Evolutionary conservation across 1,140 invertebrate genomes (phyloP).

Genomic region (Aethina tumida): DNA sequence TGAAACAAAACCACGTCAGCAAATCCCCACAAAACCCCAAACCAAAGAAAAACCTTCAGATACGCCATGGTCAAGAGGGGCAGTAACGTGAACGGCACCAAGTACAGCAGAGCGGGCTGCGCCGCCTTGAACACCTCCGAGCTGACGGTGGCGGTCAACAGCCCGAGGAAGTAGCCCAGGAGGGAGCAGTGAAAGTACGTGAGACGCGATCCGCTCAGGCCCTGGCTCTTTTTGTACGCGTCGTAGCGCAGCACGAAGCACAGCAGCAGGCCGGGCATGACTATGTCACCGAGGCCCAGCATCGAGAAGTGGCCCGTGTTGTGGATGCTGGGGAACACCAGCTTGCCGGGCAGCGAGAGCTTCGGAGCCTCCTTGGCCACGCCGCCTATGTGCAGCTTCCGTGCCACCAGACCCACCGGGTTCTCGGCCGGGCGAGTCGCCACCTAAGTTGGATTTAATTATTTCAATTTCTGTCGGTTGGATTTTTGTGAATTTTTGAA

Average conservation of each 20-base stretch:
- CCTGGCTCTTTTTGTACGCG: slow-evolving; percentile 85
- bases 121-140: slow-evolving; percentile 97
- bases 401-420: slow-evolving; percentile 86
- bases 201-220: slow-evolving; percentile 39
- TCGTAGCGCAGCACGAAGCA: slow-evolving; percentile 95
- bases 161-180: slow-evolving; percentile 93
- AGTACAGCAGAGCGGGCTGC: slow-evolving; percentile 91
- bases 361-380: slow-evolving; percentile 85
- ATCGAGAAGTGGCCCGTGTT: slow-evolving; percentile 94
- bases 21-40: no score
- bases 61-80: slow-evolving; percentile 96
- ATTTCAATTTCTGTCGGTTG: not conserved
- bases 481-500: not conserved
- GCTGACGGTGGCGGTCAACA: slow-evolving; percentile 92
- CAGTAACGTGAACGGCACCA: slow-evolving; percentile 93
- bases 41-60: no score
- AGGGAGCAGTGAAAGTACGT: slow-evolving; percentile 97
- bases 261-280: slow-evolving; percentile 92
- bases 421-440: slow-evolving; percentile 90
- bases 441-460: slow-evolving; percentile 40
- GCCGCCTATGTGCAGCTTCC: slow-evolving; percentile 81
- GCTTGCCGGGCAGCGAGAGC: slow-evolving; percentile 89
- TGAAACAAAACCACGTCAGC: slow-evolving; percentile 41
- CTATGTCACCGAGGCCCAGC: slow-evolving; percentile 92
- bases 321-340: slow-evolving; percentile 94